Evolutionary conservation across 2,797 vertebrate genomes (phyloP).

Genomic region (Rachycentron canadum): DNA sequence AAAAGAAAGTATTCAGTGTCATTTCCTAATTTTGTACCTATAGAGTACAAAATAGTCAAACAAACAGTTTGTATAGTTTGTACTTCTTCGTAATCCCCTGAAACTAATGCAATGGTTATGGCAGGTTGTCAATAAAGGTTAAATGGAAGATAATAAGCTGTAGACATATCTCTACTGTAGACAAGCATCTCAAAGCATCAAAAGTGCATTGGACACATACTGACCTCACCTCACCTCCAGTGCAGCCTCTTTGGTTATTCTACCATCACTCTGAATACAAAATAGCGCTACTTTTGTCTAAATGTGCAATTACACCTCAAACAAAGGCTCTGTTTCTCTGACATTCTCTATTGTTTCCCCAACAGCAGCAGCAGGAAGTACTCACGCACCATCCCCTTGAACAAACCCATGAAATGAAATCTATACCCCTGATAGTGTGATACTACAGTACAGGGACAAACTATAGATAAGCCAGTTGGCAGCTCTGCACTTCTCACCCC

Average conservation of each 20-base stretch:
- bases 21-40: background rate
- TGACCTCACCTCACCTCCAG: conserved; percentile 23
- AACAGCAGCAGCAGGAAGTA: conserved; percentile 4
- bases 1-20: conserved; percentile 6
- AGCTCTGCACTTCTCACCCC: conserved; percentile 57
- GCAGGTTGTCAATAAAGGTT: conserved; percentile 20
- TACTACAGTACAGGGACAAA: conserved; percentile 36
- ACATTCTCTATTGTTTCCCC: conserved; percentile 30
- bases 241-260: conserved; percentile 3
- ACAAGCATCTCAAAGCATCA: conserved; percentile 12
- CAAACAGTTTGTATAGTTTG: too few species aligned
- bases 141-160: conserved; percentile 18
- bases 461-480: conserved; percentile 59
- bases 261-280: background rate
- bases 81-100: conserved; percentile 8
- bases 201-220: background rate
- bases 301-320: conserved; percentile 28
- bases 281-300: conserved; percentile 12
- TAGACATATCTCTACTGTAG: background rate
- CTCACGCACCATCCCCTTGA: background rate
- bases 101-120: background rate
- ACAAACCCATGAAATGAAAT: conserved; percentile 42
- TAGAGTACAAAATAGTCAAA: too few species aligned
- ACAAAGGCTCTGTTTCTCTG: conserved; percentile 12
- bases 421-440: conserved; percentile 39